A percentile compares a stretch with the other conserved stretches of the same genome.
phyloP scores from a whole-genome alignment of 2,888 invertebrate genomes.

The Pyralis farinalis region DNA sequence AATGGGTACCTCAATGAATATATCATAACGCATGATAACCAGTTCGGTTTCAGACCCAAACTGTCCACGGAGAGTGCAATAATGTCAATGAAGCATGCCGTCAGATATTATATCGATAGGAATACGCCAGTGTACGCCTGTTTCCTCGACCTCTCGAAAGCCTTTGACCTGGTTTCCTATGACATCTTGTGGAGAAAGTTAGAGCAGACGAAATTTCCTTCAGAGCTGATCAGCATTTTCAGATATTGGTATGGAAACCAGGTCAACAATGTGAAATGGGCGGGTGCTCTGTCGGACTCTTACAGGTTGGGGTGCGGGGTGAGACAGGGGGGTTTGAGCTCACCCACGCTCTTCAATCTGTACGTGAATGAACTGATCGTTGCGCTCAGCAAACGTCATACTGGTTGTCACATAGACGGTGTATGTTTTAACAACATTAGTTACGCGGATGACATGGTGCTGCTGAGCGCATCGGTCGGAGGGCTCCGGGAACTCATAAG shows the following conservation, averaged over 20 bases:
- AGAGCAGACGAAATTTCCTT: neutral
- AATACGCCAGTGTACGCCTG: slow-evolving; percentile 15
- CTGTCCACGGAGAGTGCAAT: slow-evolving; percentile 18
- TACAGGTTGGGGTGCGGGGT: no score
- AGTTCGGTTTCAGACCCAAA: slow-evolving; percentile 11
- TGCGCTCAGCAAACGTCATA: no score
- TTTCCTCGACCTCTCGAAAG: slow-evolving; percentile 14
- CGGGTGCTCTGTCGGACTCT: no score
- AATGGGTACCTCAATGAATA: neutral
- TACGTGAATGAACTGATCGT: no score
- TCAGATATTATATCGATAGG: slow-evolving; percentile 13
- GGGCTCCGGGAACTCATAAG: neutral
- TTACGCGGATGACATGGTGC: neutral
- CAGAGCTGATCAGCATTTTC: neutral
- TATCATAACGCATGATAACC: slow-evolving; percentile 2
- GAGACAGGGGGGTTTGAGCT: no score
- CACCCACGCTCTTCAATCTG: no score
- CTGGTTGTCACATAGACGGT: no score
- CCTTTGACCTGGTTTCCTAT: slow-evolving; percentile 18
- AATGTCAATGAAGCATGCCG: slow-evolving; percentile 13
- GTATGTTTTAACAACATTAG: neutral
- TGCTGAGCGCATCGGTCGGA: no score
- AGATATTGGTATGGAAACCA: no score
- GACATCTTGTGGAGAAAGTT: slow-evolving; percentile 11
- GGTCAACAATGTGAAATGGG: no score